Base-by-base conservation (phyloP, 1,140 invertebrate genomes). In the Geopemphigus sp. region DNA sequence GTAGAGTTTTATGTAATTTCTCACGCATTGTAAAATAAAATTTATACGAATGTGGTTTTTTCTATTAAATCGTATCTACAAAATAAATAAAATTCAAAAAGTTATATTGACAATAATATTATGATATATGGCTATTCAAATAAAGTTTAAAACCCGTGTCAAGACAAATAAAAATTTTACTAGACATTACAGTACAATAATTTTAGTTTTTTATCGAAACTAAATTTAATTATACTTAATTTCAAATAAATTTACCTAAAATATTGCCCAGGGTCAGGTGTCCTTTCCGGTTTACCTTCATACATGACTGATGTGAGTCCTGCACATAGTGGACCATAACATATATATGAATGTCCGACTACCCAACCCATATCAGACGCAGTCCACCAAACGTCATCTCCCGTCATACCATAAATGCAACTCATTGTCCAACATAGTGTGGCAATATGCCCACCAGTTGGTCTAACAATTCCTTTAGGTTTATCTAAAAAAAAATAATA, bases 301-400 rank as follows among this genome's bases (percentile, higher is more conserved):
- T 95, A 98, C 86, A 98, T 89, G 1, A 98, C 88, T 82, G 93
- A 93, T 0, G 95, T 96, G 50, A 91, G 88, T 1, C 95, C 92
- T 82, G 91, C 90, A 0, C 95, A 85, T 0, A 98, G 86, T 0
- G 96, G 95, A 4, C 91, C 95, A 83, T 98, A 98, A 84, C 93
- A 95, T 78, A 97, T 97, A 84, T 96, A 98, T 0, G 94, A 95
- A 85, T 96, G 95, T 4, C 95, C 95, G 4, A 97, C 95, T 0
- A 97, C 94, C 96, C 95, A 98, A 1, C 95, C 94, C 81, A 94
- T 88, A 84, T 96, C 94, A 0, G 94, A 95, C 0, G 95, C 94
- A 39, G 91, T 92, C 95, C 95, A 98, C 94, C 94, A 98, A 6
- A 94, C 91, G 59, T 95, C 92, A 26, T 91, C 91, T 11, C 90